Percentiles rank a stretch among this genome's conserved stretches.
These are phyloP conservation scores for Actinemys pallida DNA, from an alignment of 2,113 vertebrate genomes.

Conservation along the genomic window DNA sequence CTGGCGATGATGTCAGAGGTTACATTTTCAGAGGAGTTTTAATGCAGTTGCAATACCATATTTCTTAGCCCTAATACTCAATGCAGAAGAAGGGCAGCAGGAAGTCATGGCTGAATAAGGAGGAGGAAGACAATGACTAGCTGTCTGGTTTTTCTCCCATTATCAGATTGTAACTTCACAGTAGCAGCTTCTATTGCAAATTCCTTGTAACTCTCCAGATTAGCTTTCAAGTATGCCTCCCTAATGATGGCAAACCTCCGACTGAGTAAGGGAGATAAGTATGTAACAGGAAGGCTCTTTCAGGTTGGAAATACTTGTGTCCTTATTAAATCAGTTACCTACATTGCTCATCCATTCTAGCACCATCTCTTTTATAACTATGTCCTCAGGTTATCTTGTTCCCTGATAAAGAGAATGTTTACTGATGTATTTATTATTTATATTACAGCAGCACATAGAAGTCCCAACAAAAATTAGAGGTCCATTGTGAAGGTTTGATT, in stretches of 20 bases:
- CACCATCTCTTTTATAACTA: background rate
- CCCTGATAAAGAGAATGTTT: background rate
- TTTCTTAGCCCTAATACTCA: background rate
- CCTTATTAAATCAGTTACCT: background rate
- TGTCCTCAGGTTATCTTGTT: background rate
- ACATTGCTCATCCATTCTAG: background rate
- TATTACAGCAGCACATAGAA: background rate
- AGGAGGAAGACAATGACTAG: conserved; percentile 34
- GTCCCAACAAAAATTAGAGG: background rate
- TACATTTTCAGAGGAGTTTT: conserved; percentile 20
- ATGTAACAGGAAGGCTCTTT: background rate
- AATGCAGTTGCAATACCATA: background rate
- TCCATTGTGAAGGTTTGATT: background rate
- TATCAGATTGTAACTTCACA: conserved; percentile 25
- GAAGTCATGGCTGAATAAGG: conserved; percentile 34
- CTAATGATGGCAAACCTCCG: background rate
- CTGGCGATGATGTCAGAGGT: background rate
- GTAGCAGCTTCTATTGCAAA: conserved; percentile 47
- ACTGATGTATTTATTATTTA: background rate
- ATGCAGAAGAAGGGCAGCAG: background rate
- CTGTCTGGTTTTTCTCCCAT: conserved; percentile 40
- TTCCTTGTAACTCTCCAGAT: conserved; percentile 27
- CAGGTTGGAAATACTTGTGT: background rate
- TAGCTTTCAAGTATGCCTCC: background rate
- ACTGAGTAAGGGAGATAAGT: rapidly evolving